These are phyloP conservation scores for Halictus ligatus DNA, from an alignment of 2,888 invertebrate genomes.

Conservation along the genomic window DNA sequence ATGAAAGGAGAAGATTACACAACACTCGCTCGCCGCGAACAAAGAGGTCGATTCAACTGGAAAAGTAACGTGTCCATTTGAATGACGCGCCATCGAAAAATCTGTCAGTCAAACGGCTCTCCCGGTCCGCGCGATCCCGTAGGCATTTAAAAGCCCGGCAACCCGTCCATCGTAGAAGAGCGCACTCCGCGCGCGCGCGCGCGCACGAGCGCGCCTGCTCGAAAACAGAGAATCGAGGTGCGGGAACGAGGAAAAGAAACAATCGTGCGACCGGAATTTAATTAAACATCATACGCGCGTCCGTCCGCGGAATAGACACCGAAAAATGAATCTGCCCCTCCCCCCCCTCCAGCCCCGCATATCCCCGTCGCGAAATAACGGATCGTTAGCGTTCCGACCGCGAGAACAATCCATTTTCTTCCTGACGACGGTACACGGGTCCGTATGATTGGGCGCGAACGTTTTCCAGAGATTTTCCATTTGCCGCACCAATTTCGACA, in stretches of 20 bases:
- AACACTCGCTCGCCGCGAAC: conserved; percentile 38
- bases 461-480: conserved; percentile 40
- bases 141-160: neutral
- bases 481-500: conserved; percentile 31
- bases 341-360: too few species aligned
- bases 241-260: neutral
- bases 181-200: too few species aligned
- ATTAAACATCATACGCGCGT: conserved; percentile 22
- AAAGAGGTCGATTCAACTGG: conserved; percentile 41
- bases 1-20: conserved; percentile 49
- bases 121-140: neutral
- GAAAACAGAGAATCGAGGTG: neutral
- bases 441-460: conserved; percentile 28
- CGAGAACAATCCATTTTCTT: conserved; percentile 36
- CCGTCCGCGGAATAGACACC: neutral
- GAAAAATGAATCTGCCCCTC: conserved; percentile 18
- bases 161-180: neutral
- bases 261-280: conserved; percentile 22
- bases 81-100: conserved; percentile 35
- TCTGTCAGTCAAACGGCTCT: conserved; percentile 34
- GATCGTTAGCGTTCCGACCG: conserved; percentile 28
- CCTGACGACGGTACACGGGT: conserved; percentile 17
- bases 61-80: conserved; percentile 33
- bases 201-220: neutral
- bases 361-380: neutral